These are phyloP conservation scores for Periparus ater DNA, from an alignment of 2,797 vertebrate species.

Conservation along the genomic window DNA sequence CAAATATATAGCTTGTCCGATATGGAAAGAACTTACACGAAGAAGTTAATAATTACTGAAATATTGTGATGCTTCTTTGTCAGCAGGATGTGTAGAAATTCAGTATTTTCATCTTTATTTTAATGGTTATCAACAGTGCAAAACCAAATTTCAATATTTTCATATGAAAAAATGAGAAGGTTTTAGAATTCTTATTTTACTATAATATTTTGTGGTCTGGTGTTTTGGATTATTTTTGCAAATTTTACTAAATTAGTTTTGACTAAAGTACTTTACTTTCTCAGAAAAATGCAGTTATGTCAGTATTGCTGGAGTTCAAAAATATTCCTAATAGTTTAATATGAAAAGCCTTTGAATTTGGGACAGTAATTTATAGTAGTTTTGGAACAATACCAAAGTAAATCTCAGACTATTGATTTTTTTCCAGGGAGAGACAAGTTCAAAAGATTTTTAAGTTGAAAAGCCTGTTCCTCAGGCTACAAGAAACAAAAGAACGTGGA, in stretches of 20 bases:
- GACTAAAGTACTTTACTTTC: background rate
- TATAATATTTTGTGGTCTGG: background rate
- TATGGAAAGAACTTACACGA: background rate
- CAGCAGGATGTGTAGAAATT: background rate
- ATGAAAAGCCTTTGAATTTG: background rate
- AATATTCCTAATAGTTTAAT: background rate
- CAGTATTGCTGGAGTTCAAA: background rate
- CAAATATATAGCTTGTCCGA: background rate
- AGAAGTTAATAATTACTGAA: background rate
- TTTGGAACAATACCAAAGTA: constrained; percentile 11
- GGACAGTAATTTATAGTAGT: background rate
- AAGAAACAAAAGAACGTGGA: background rate
- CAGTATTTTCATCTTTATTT: background rate
- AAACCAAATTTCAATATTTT: background rate
- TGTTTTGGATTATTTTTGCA: background rate
- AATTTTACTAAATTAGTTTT: background rate
- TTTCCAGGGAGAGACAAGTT: background rate
- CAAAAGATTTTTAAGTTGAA: constrained; percentile 28
- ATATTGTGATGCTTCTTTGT: background rate
- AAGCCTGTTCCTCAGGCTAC: background rate
- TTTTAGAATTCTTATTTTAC: background rate
- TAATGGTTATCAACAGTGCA: background rate
- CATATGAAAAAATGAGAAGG: background rate
- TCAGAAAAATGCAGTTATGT: background rate
- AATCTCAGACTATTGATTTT: background rate